Percentiles rank a stretch among this genome's conserved stretches.
phyloP scores from a whole-genome alignment of 2,113 vertebrate species.

The Oncorhynchus kisutch region DNA sequence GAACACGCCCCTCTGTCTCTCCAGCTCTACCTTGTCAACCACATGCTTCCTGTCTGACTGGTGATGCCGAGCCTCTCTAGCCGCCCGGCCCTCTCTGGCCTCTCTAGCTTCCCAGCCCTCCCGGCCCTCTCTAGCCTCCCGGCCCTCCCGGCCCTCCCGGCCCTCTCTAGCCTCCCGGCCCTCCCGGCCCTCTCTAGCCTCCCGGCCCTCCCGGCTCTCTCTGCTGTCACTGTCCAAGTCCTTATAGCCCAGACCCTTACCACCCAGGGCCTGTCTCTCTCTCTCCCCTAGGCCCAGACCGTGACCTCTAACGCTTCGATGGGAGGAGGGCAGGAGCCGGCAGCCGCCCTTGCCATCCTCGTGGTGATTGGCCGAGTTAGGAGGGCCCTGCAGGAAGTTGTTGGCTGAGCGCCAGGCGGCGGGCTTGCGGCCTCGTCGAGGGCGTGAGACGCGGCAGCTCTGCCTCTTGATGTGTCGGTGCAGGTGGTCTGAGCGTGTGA shows the following conservation, averaged over 20 bases:
- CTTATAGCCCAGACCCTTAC: constrained; percentile 75
- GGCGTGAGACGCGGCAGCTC: constrained; percentile 89
- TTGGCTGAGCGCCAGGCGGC: constrained; percentile 79
- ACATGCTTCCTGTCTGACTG: constrained; percentile 72
- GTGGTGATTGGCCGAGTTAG: constrained; percentile 40
- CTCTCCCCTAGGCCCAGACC: constrained; percentile 34
- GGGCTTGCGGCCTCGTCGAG: constrained; percentile 86
- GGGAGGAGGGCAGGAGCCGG: constrained; percentile 68
- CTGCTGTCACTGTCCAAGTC: constrained; percentile 76
- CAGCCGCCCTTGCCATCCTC: constrained; percentile 74
- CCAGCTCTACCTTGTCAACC: constrained; percentile 79
- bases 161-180: constrained; percentile 80
- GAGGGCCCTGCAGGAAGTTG: constrained; percentile 79
- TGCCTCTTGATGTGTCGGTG: constrained; percentile 96
- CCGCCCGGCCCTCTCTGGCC: constrained; percentile 79
- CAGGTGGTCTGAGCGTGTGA: constrained; percentile 96
- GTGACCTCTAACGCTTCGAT: constrained; percentile 73
- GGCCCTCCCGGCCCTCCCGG: constrained; percentile 79
- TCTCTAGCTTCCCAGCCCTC: constrained; percentile 77
- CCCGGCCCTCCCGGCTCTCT: constrained; percentile 79
- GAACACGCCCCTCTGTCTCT: constrained; percentile 87
- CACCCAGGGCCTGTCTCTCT: constrained; percentile 63
- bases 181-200: constrained; percentile 79
- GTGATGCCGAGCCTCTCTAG: constrained; percentile 64
- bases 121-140: constrained; percentile 79